Conservation (phyloP, 2,113 vertebrate species). For the Hymenochirus boettgeri region DNA sequence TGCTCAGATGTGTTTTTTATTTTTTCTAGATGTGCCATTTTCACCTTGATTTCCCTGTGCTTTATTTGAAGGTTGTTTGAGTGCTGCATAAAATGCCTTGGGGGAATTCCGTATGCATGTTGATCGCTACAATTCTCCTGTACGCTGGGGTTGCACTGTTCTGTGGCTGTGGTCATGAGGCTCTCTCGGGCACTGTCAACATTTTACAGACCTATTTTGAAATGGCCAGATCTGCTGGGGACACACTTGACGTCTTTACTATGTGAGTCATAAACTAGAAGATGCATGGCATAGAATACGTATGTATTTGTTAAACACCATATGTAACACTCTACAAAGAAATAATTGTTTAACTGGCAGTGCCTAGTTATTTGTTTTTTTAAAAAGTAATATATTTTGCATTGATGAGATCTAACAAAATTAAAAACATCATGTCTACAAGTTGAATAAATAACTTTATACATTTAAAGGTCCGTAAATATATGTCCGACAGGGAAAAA, state of each 20-base stretch:
- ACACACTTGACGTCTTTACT: slow-evolving; percentile 90
- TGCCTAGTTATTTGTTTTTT: too few species aligned
- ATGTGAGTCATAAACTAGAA: slow-evolving; percentile 72
- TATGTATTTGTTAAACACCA: too few species aligned
- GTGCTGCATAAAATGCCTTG: slow-evolving; percentile 96
- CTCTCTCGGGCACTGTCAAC: slow-evolving; percentile 90
- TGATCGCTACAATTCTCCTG: slow-evolving; percentile 93
- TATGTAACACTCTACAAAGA: too few species aligned
- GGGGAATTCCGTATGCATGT: slow-evolving; percentile 93
- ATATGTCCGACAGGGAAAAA: too few species aligned
- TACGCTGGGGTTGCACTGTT: slow-evolving; percentile 95
- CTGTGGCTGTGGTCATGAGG: slow-evolving; percentile 96
- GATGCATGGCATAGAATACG: neutral
- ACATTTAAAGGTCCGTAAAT: too few species aligned
- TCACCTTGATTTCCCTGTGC: slow-evolving; percentile 29
- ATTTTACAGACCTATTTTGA: slow-evolving; percentile 98
- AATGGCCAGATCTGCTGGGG: slow-evolving; percentile 84
- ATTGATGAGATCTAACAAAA: too few species aligned
- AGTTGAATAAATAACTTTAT: too few species aligned
- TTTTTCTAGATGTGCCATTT: slow-evolving; percentile 9
- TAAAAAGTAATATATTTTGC: too few species aligned
- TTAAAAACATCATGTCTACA: too few species aligned
- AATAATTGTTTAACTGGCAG: too few species aligned
- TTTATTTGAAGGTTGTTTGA: slow-evolving; percentile 82
- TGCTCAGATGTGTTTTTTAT: neutral